Base-by-base conservation (phyloP, 2,888 invertebrate species). In the Scaptomyza parva region DNA sequence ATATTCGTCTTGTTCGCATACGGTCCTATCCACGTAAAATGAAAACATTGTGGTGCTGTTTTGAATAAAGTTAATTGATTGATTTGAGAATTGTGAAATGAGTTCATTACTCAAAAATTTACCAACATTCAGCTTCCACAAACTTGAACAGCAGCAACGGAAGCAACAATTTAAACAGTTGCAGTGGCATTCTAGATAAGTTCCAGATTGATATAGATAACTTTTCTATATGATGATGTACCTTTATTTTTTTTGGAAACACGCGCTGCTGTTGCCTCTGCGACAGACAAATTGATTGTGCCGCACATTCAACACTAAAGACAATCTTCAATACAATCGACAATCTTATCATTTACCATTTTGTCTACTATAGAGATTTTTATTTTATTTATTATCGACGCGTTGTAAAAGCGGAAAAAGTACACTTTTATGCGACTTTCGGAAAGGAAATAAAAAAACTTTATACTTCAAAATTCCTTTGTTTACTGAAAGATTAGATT, bases 1-100 rank as follows among this genome's bases (percentile, higher is more conserved):
- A 93, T 93, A 70, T 93, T 93, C 22, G 92, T 91, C 74, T 94
- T 94, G 86, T 93, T 93, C 76, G 89, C 94, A 67, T 93, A 92
- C 0, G 94, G 94, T 0, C 95, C 95, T 2, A 95, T 91, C 95
- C 95, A 95, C 0, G 95, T 95, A 86, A 94, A 95, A 70, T 94
- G 93, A 89, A 93, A 95, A 85, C 95, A 95, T 84, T 93, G 93
- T 0, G 92, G 90, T 51, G 86, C 89, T 89, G 47, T 24, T 18
- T 18, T n/a, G n/a, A n/a, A 54, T 35, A 44, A 57, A 37, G 51
- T 33, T 52, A 22, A 24, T 3, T 17, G 40, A 43, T 44, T 53
- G 33, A 52, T 33, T 59, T 43, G 11, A 8, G 5, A 20, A n/a
- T n/a, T n/a, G n/a, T n/a, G n/a, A n/a, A n/a, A n/a, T n/a, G n/a